Evolutionary conservation across 2,797 vertebrate species (phyloP), one percentile per base, ranked within the genome.

Genomic region (Graptemys geographica): DNA sequence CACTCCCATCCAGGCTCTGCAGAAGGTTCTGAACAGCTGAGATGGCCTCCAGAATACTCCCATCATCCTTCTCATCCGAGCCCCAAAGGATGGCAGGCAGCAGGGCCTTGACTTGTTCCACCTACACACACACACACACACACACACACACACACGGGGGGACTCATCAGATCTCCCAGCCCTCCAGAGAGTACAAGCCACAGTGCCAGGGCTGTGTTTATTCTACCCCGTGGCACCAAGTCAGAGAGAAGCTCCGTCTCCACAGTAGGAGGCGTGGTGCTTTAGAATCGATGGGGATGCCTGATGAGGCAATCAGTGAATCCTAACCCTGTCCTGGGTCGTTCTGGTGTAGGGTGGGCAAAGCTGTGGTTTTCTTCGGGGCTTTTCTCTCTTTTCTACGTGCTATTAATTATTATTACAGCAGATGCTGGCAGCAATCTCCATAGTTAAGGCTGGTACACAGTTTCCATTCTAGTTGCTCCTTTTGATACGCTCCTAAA

Each of bases 21-120:
- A 97, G 56, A 3, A 96, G 74, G 23, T 76, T 74, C 57, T 90
- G 84, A 41, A 97, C 90, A 52, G 90, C 79, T 86, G 90, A 80
- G 56, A 97, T 95, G 82, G 95, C 92, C 80, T 94, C 76, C 82
- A 96, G 74, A 89, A 97, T 86, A 25, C 94, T 93, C 84, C 79
- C 92, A 83, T 91, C 82, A 0, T 95, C 33, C 1, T 72, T 56
- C 83, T 95, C 95, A 37, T 19, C 7, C 15, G 96, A 87, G 88
- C 80, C 87, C n/a, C 92, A 86, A 81, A 96, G 52, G 89, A 97
- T 47, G 88, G 6, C n/a, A 0, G 95, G 94, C 80, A 95, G 28
- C 51, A 96, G 69, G 47, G 62, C 92, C 53, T 49, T 78, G 86
- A 97, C 80, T 33, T 94, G 93, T 95, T 97, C 95, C 37, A n/a